Percentiles rank a stretch among this genome's conserved stretches.
These are phyloP conservation scores for Oscheius onirici DNA, from an alignment of 2,888 invertebrate genomes.

Conservation along the genomic window DNA sequence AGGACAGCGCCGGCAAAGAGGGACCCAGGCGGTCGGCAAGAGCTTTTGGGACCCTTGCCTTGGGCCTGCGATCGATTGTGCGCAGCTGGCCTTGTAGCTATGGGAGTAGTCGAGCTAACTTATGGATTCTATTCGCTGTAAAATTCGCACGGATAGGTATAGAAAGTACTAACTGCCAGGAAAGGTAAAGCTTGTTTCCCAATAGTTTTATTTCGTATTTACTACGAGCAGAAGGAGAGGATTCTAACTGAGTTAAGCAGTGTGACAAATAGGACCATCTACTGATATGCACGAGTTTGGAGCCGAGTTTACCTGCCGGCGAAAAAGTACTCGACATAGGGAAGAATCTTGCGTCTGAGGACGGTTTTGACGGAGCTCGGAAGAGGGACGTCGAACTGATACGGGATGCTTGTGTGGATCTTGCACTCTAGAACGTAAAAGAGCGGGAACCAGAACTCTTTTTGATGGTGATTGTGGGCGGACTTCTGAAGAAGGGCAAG, in stretches of 20 bases:
- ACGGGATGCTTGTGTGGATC: not conserved
- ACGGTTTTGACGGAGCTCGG: not conserved
- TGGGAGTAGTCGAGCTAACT: not conserved
- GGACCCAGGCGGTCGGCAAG: not conserved
- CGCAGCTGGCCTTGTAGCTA: slow-evolving; percentile 17
- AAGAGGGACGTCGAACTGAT: not conserved
- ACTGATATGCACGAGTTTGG: too few species aligned
- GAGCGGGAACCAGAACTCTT: not conserved
- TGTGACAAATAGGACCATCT: too few species aligned
- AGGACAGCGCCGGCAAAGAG: not conserved
- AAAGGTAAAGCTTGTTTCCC: too few species aligned
- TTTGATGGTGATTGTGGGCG: slow-evolving; percentile 21
- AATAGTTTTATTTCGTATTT: too few species aligned
- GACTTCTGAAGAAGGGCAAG: slow-evolving; percentile 44
- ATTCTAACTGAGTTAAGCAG: too few species aligned
- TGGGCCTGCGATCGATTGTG: slow-evolving; percentile 17
- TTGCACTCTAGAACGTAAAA: not conserved
- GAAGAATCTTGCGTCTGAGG: too few species aligned
- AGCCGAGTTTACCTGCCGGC: too few species aligned
- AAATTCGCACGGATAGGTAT: too few species aligned
- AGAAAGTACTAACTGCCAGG: too few species aligned
- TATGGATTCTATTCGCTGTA: too few species aligned
- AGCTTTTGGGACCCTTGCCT: slow-evolving; percentile 17
- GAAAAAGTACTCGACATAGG: too few species aligned
- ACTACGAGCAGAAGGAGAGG: too few species aligned